A percentile compares a stretch with the other conserved stretches of the same genome.
These are phyloP conservation scores for Cichladusa arquata DNA, from an alignment of 2,113 vertebrate genomes.

Conservation along the genomic window DNA sequence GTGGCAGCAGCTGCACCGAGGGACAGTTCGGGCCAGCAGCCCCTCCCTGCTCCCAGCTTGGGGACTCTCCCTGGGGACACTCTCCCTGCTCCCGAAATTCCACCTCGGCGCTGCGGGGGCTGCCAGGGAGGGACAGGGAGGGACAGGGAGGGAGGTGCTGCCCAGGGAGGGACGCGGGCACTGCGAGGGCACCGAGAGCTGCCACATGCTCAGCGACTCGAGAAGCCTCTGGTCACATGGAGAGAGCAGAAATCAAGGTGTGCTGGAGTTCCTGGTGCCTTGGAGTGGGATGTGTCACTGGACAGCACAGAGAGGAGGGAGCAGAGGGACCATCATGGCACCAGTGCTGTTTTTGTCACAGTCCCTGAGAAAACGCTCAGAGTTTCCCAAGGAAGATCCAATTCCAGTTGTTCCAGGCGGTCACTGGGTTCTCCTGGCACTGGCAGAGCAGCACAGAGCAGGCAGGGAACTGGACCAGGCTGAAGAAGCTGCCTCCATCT, in stretches of 20 bases:
- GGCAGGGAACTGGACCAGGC: background rate
- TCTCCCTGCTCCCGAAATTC: background rate
- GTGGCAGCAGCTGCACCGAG: background rate
- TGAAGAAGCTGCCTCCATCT: accelerated
- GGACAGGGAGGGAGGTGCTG: background rate
- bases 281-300: accelerated
- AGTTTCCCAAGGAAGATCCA: background rate
- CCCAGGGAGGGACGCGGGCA: background rate
- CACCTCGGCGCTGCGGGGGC: accelerated
- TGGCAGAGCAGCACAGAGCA: accelerated
- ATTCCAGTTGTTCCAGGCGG: background rate
- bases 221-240: background rate
- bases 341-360: background rate
- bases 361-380: accelerated
- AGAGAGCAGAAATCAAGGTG: background rate
- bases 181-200: background rate
- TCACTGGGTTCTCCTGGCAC: background rate
- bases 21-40: accelerated
- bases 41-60: background rate
- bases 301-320: background rate
- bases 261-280: background rate
- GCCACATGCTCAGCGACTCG: accelerated
- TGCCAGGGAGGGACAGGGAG: background rate
- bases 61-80: accelerated
- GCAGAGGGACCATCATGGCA: background rate